Evolutionary conservation across 2,797 vertebrate genomes (phyloP), one percentile per base, ranked within the genome.

Genomic region (Eulemur rubriventer): DNA sequence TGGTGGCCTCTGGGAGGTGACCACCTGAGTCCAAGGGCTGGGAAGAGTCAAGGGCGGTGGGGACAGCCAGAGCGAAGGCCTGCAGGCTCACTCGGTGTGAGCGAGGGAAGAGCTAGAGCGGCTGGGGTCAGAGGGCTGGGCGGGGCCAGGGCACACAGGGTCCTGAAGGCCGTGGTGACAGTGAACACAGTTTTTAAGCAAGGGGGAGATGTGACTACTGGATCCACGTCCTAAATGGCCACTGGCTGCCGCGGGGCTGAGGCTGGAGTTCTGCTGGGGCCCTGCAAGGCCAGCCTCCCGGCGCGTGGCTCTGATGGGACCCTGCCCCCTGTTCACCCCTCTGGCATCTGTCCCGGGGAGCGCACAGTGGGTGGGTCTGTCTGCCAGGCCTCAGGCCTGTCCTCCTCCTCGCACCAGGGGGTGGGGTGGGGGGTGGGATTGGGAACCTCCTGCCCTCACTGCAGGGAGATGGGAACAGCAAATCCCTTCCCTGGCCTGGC

Each of bases 401-500:
- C 33, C 24, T 2, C 46, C 11, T 16, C 38, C 8, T 20, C 11
- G 76, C 78, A 24, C 75, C 52, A 11, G 55, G 35, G 52, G 26
- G 43, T 43, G 43, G 43, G 43, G 43, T 41, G 9, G 35, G 2
- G 46, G 33, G 38, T 11, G 55, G 43, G 13, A 9, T 22, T 8
- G 24, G 38, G 50, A 30, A 67, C 16, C 0, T 0, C 65, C 43
- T 30, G 55, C 12, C 14, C 35, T 30, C 7, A 10, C 33, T 4
- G 20, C 35, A 33, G n/a, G 43, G 70, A 78, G 35, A 48, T 2
- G 57, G 90, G 92, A 95, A 86, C 94, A 97, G 89, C 69, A 96
- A 91, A 95, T 94, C 89, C 79, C 93, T 85, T 14, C n/a, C 55
- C 52, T 46, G 57, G 65, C 78, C 76, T 76, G 78, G 76, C 72